Conservation (phyloP, 37 sponge, comb jelly and placozoan genomes). For the Cliona cf. orientalis region DNA sequence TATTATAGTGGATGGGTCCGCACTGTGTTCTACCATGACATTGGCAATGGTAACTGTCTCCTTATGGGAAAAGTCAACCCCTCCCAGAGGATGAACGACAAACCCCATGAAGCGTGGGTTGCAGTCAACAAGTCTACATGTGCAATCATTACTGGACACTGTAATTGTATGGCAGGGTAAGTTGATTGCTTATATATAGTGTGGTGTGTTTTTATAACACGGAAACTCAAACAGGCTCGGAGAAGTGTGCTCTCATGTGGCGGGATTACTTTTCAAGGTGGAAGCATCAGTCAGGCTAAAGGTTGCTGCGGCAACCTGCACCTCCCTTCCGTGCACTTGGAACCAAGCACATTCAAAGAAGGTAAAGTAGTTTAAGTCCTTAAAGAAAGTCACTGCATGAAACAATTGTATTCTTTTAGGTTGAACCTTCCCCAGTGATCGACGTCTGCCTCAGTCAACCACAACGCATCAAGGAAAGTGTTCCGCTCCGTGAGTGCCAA, state of each 20-base stretch:
- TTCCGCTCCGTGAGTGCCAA: not conserved
- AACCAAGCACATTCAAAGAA: not conserved
- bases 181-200: not conserved
- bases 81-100: constrained; percentile 4
- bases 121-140: constrained; percentile 1
- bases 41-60: not conserved
- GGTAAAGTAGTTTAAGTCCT: not conserved
- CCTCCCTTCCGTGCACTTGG: not conserved
- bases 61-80: constrained; percentile 22
- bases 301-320: not conserved
- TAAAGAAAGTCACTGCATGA: too few species aligned
- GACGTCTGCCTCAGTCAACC: too few species aligned
- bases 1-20: not conserved
- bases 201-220: not conserved
- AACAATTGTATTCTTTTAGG: too few species aligned
- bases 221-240: constrained; percentile 8
- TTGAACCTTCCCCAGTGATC: too few species aligned
- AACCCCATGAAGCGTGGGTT: constrained; percentile 26
- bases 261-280: constrained; percentile 27
- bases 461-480: not conserved
- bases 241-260: constrained; percentile 42
- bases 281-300: constrained; percentile 10
- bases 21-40: constrained; percentile 3
- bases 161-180: constrained; percentile 42
- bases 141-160: constrained; percentile 12